Evolutionary conservation across 2,797 vertebrate genomes (phyloP).

Genomic region (Alouatta caraya): DNA sequence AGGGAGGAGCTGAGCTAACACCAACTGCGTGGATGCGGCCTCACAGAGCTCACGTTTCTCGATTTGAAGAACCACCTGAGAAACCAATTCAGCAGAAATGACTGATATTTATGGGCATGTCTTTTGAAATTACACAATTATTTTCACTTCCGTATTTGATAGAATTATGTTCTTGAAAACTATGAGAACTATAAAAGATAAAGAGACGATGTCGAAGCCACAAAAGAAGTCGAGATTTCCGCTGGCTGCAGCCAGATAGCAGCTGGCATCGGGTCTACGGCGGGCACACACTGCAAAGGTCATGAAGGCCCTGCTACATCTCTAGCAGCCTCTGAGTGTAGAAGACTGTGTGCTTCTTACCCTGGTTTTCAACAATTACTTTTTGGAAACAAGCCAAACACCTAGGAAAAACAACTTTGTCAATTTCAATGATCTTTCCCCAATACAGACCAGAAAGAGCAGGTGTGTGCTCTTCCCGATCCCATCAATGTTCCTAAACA

Average conservation of each 20-base stretch:
- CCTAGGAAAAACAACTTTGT: background rate
- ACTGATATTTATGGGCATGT: background rate
- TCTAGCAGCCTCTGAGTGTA: background rate
- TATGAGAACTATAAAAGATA: background rate
- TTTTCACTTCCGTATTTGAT: background rate
- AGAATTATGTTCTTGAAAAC: background rate
- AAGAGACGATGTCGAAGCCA: background rate
- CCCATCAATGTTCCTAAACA: background rate
- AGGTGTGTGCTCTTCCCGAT: rapidly evolving
- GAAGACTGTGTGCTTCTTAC: background rate
- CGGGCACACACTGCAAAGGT: background rate
- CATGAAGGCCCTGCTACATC: background rate
- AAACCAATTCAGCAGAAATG: background rate
- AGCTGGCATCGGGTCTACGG: too few species aligned
- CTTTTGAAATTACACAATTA: background rate
- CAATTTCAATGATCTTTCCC: background rate
- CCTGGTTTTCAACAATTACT: background rate
- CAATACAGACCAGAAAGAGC: background rate
- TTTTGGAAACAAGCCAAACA: background rate
- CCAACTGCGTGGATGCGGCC: background rate
- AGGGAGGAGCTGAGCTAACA: background rate
- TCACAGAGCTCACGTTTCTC: background rate
- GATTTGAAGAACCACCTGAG: background rate
- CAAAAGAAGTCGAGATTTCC: background rate
- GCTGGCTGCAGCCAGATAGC: background rate